Evolutionary conservation across 2,797 vertebrate species (phyloP).

Genomic region (Rhinoraja longicauda): DNA sequence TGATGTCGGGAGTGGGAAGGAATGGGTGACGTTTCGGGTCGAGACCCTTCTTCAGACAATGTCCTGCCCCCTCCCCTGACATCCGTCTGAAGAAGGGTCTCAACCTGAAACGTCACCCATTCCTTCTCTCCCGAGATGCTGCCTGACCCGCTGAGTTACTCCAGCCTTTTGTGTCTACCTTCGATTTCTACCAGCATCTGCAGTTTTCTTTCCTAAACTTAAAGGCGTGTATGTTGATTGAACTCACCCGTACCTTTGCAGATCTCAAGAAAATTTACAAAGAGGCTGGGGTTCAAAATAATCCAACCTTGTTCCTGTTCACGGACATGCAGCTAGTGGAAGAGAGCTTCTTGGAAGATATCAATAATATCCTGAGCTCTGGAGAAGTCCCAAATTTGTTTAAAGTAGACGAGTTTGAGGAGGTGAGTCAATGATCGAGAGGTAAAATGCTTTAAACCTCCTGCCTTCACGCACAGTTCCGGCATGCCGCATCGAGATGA

Average conservation of each 20-base stretch:
- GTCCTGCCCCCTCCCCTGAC: no score
- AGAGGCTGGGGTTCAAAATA: conserved; percentile 72
- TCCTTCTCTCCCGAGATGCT: no score
- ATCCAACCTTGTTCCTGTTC: conserved; percentile 76
- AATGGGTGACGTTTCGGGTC: no score
- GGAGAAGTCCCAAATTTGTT: conserved; percentile 84
- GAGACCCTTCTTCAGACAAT: no score
- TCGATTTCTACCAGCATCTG: no score
- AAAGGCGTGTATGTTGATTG: not conserved
- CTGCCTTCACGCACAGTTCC: not conserved
- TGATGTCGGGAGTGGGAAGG: no score
- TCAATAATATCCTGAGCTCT: conserved; percentile 82
- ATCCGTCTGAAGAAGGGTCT: no score
- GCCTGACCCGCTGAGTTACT: no score
- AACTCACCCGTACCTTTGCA: conserved; percentile 45
- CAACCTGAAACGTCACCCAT: no score
- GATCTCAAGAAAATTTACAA: conserved; percentile 80
- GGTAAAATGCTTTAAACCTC: not conserved
- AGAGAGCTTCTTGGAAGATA: conserved; percentile 76
- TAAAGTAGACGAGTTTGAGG: conserved; percentile 75
- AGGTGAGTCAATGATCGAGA: conserved; percentile 55
- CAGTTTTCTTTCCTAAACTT: no score
- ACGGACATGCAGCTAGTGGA: conserved; percentile 76
- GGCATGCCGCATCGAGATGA: not conserved
- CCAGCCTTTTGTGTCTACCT: no score